Conservation (phyloP, 1,140 invertebrate genomes). For the Magallana ariakensis region DNA sequence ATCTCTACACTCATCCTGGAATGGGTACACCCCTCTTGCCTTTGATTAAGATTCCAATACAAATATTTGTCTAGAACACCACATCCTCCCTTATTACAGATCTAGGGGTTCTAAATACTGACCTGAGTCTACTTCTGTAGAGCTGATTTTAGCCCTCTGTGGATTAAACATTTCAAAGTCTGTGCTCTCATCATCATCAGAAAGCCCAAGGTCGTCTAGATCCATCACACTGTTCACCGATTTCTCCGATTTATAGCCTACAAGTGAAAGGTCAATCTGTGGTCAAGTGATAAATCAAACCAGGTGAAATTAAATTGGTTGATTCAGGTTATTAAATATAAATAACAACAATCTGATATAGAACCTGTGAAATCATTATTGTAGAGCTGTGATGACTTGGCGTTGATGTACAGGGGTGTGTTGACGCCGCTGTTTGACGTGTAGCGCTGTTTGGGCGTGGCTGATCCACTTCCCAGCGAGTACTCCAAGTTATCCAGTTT, state of each 20-base stretch:
- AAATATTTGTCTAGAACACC: too few relatives aligned
- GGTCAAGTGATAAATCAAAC: too few relatives aligned
- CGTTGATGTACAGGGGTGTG: slow-evolving; percentile 1
- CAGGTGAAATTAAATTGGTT: too few relatives aligned
- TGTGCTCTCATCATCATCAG: slow-evolving; percentile 33
- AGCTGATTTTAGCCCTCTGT: neutral
- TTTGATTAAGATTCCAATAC: too few relatives aligned
- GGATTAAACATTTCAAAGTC: slow-evolving; percentile 43
- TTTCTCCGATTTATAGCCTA: slow-evolving; percentile 36
- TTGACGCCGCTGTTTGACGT: neutral
- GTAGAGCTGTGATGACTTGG: slow-evolving; percentile 19
- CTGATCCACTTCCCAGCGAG: neutral
- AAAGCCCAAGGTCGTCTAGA: slow-evolving; percentile 7
- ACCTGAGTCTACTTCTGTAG: slow-evolving; percentile 1
- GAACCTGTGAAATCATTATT: neutral
- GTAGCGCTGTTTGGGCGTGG: slow-evolving; percentile 1
- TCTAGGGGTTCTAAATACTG: neutral
- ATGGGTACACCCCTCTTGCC: too few relatives aligned
- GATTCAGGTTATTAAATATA: too few relatives aligned
- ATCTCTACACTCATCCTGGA: too few relatives aligned
- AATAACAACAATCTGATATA: too few relatives aligned
- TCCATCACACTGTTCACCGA: slow-evolving; percentile 35
- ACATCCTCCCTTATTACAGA: too few relatives aligned
- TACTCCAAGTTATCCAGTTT: slow-evolving; percentile 32
- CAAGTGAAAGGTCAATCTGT: neutral